These are phyloP conservation scores for Ictalurus furcatus DNA, from an alignment of 2,113 vertebrate species.

Conservation along the genomic window DNA sequence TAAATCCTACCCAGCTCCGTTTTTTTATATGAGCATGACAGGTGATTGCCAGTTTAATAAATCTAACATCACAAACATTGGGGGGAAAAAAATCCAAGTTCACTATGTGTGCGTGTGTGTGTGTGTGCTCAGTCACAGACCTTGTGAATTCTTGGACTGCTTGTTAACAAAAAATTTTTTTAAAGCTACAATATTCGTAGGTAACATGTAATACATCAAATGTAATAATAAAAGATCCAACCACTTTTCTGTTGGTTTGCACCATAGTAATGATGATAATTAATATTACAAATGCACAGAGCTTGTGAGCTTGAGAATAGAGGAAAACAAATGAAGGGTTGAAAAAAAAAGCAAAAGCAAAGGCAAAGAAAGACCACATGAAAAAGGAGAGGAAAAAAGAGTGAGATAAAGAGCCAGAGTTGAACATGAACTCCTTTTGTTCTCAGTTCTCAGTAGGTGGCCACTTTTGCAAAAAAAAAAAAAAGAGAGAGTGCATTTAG, in stretches of 20 bases:
- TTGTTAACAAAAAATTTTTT: not conserved
- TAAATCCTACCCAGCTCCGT: not conserved
- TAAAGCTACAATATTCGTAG: not conserved
- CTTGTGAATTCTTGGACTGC: not conserved
- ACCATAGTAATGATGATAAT: not conserved
- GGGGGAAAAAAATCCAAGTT: not conserved
- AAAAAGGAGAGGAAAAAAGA: constrained; percentile 4
- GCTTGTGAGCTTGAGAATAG: not conserved
- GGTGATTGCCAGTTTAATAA: constrained; percentile 36
- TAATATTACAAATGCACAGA: not conserved
- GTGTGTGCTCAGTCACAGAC: not conserved
- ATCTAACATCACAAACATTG: constrained; percentile 17
- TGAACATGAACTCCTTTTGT: constrained; percentile 27
- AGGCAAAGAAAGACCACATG: not conserved
- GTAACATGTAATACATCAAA: not conserved
- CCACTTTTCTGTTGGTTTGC: not conserved
- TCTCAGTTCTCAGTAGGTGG: constrained; percentile 11
- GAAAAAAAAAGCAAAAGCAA: not conserved
- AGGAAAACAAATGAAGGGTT: not conserved
- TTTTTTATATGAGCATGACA: constrained; percentile 8
- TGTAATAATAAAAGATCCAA: not conserved
- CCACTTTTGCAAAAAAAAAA: not conserved
- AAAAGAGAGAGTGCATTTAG: not conserved
- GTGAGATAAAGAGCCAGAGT: not conserved
- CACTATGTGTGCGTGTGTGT: constrained; percentile 10